These are phyloP conservation scores for Cichladusa arquata DNA, from an alignment of 2,113 vertebrate genomes.

Conservation along the genomic window DNA sequence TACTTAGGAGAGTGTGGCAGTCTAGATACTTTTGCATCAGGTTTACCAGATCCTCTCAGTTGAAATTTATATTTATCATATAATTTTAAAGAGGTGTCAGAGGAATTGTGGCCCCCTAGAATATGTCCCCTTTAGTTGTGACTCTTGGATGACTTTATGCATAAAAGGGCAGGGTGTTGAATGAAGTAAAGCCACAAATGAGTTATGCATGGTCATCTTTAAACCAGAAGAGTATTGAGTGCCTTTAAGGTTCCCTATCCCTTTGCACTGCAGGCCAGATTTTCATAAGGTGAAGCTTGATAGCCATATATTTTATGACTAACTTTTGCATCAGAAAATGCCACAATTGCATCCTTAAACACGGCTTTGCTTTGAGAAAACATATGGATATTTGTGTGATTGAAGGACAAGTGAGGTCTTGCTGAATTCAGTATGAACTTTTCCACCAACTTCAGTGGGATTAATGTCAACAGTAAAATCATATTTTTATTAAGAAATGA, in stretches of 20 bases:
- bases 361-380: background rate
- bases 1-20: background rate
- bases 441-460: background rate
- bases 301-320: background rate
- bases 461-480: background rate
- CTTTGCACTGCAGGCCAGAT: background rate
- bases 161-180: background rate
- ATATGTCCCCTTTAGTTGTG: background rate
- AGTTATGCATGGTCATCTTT: slow-evolving; percentile 2
- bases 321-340: background rate
- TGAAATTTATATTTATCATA: background rate
- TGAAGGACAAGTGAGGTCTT: background rate
- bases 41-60: background rate
- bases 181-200: slow-evolving; percentile 25
- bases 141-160: slow-evolving; percentile 39
- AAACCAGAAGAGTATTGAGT: background rate
- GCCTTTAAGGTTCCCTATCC: background rate
- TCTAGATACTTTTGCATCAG: background rate
- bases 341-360: background rate
- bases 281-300: background rate
- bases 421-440: background rate
- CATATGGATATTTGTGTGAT: background rate
- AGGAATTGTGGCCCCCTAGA: slow-evolving; percentile 1
- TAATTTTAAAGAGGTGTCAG: slow-evolving; percentile 7
- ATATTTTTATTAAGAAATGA: background rate